Percentiles rank a stretch among this genome's conserved stretches.
Evolutionary conservation across 2,888 invertebrate species (phyloP).

Genomic region (Tridacna gigas): DNA sequence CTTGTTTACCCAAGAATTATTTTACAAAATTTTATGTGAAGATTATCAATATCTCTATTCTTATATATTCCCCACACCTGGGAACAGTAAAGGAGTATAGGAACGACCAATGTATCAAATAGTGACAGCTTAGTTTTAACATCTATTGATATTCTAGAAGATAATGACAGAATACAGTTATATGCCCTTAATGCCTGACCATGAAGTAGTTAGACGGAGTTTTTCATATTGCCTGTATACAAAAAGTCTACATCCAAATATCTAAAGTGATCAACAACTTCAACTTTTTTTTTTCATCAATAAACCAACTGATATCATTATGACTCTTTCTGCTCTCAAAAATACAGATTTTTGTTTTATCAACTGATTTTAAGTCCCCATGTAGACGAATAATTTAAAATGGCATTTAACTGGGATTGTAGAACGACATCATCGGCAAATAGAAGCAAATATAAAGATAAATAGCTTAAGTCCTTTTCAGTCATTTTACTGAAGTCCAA

Average conservation of each 20-base stretch:
- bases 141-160: conserved; percentile 23
- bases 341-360: conserved; percentile 26
- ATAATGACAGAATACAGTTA: conserved; percentile 7
- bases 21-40: conserved; percentile 34
- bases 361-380: conserved; percentile 14
- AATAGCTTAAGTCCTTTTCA: not conserved
- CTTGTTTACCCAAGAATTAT: conserved; percentile 1
- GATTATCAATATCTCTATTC: conserved; percentile 27
- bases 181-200: conserved; percentile 27
- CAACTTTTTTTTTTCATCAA: conserved; percentile 14
- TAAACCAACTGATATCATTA: not conserved
- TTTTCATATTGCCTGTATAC: not conserved
- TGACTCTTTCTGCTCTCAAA: conserved; percentile 20
- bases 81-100: conserved; percentile 30
- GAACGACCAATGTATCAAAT: conserved; percentile 31
- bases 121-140: conserved; percentile 20
- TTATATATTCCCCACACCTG: conserved; percentile 31
- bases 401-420: not conserved
- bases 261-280: conserved; percentile 18
- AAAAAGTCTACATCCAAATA: conserved; percentile 25
- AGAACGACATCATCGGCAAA: conserved; percentile 17
- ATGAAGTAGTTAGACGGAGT: conserved; percentile 8
- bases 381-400: conserved; percentile 3
- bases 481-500: not conserved
- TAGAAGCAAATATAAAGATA: not conserved